These are phyloP conservation scores for Hydractinia symbiolongicarpus DNA, from an alignment of 30 jellyfish, hydroid and myxozoan genomes.

Conservation along the genomic window DNA sequence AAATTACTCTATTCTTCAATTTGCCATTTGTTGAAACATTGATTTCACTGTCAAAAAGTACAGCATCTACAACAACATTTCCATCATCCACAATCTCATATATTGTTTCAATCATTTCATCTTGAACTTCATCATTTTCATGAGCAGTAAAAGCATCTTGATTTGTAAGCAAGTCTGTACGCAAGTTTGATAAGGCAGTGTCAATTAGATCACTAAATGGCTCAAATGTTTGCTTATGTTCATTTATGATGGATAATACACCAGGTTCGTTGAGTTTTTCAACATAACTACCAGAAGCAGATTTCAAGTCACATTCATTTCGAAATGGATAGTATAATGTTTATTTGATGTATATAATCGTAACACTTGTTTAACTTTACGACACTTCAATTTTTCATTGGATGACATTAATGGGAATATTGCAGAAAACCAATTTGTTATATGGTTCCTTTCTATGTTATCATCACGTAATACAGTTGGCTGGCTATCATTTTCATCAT, in stretches of 20 bases:
- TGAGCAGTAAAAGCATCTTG: background rate
- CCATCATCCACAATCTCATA: background rate
- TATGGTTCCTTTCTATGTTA: no score
- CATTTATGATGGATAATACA: background rate
- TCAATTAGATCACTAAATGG: conserved; percentile 11
- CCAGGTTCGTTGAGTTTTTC: background rate
- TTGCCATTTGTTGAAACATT: no score
- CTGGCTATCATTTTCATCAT: background rate
- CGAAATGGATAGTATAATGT: background rate
- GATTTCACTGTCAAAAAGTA: no score
- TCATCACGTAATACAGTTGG: background rate
- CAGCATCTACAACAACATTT: no score
- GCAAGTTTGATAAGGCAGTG: conserved; percentile 5
- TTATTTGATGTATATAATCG: background rate
- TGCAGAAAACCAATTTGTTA: background rate
- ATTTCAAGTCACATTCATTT: background rate
- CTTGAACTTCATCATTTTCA: background rate
- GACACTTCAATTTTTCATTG: background rate
- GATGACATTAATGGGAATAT: background rate
- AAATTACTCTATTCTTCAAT: no score
- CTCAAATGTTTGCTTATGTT: conserved; percentile 3
- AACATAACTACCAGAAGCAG: background rate
- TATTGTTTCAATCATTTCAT: no score
- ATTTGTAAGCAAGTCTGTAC: background rate
- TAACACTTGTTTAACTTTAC: background rate